Percentiles rank a stretch among this genome's conserved stretches.
Evolutionary conservation across 53 echinoderm and acorn worm genomes (phyloP).

Genomic region (Zoroaster sp.): DNA sequence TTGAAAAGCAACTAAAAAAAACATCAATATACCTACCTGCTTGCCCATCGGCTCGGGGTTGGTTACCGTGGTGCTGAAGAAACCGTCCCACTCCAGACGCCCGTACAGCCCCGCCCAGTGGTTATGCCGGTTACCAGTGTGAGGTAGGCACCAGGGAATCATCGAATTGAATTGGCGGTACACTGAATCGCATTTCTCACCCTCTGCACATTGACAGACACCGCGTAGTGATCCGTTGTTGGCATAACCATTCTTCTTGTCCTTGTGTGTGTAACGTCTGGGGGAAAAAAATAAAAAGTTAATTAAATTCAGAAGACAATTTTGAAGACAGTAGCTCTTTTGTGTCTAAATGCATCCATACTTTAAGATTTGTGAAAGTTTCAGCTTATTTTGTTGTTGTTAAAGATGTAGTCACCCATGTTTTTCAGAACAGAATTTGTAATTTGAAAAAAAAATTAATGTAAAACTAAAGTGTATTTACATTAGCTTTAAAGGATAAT

Average conservation of each 20-base stretch:
- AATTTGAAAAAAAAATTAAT: no score
- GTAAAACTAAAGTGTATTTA: no score
- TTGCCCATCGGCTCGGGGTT: slow-evolving; percentile 99
- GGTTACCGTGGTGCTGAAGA: slow-evolving; percentile 97
- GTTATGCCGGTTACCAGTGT: slow-evolving; percentile 96
- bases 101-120: slow-evolving; percentile 99
- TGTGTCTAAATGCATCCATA: no score
- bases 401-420: no score
- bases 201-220: slow-evolving; percentile 89
- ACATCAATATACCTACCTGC: slow-evolving; percentile 63
- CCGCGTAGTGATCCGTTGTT: slow-evolving; percentile 82
- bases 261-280: slow-evolving; percentile 93
- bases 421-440: no score
- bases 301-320: not conserved
- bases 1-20: no score
- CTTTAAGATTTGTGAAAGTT: no score
- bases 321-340: no score
- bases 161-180: slow-evolving; percentile 95
- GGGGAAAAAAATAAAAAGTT: not conserved
- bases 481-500: no score
- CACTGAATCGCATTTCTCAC: slow-evolving; percentile 72
- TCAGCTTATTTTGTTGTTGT: no score
- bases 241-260: slow-evolving; percentile 86
- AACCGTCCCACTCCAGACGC: slow-evolving; percentile 91
- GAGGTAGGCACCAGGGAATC: slow-evolving; percentile 97